Percentiles rank a stretch among this genome's conserved stretches.
phyloP scores from a whole-genome alignment of 2,113 vertebrate species.

The Campylomormyrus numenius region DNA sequence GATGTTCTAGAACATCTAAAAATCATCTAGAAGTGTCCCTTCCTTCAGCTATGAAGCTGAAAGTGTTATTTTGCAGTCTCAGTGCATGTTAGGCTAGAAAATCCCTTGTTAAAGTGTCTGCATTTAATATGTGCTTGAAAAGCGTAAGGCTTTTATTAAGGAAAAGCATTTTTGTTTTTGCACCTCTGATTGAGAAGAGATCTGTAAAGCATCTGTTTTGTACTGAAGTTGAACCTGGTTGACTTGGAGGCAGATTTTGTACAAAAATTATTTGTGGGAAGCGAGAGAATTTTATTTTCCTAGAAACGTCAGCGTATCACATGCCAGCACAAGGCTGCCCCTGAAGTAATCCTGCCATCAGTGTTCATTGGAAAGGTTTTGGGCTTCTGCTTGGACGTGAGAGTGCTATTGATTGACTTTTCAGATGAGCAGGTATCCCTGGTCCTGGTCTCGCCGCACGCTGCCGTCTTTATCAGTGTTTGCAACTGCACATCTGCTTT shows the following conservation, averaged over 20 bases:
- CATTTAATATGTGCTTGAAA: not conserved
- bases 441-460: not conserved
- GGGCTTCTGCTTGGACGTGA: slow-evolving; percentile 2
- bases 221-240: not conserved
- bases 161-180: not conserved
- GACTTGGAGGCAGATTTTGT: not conserved
- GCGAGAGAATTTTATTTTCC: not conserved
- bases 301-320: not conserved
- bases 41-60: not conserved
- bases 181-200: not conserved
- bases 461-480: not conserved
- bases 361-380: slow-evolving; percentile 11
- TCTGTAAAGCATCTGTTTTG: not conserved
- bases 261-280: not conserved
- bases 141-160: not conserved
- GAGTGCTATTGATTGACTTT: slow-evolving; percentile 16
- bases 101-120: not conserved
- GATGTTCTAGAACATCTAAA: not conserved
- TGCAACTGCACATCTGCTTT: not conserved
- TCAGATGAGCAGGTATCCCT: not conserved
- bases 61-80: not conserved
- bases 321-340: not conserved
- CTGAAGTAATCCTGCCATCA: slow-evolving; percentile 8
- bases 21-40: not conserved
- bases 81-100: not conserved